phyloP scores from a whole-genome alignment of 2,888 invertebrate species.

The Eilema griseolum region DNA sequence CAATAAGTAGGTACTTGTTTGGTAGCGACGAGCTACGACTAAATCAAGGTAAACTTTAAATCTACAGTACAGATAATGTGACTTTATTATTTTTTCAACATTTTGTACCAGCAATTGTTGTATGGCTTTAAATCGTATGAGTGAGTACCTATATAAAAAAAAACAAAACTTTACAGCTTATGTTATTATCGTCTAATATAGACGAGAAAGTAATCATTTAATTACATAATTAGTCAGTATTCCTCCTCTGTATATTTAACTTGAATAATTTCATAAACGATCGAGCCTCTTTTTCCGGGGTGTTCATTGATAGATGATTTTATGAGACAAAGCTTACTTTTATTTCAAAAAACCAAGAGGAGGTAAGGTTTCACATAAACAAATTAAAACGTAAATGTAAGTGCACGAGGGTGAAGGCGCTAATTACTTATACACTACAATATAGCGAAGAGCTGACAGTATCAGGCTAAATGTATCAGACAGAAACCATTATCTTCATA shows the following conservation, averaged over 20 bases:
- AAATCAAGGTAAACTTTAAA: slow-evolving; percentile 14
- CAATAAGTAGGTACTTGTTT: slow-evolving; percentile 47
- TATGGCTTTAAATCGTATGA: too few relatives aligned
- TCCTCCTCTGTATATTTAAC: neutral
- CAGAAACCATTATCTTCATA: neutral
- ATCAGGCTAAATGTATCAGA: neutral
- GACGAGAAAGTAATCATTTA: too few relatives aligned
- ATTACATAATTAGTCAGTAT: too few relatives aligned
- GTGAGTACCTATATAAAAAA: too few relatives aligned
- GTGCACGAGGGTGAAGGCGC: neutral
- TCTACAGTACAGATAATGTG: neutral
- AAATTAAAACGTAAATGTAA: neutral
- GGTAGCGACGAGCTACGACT: slow-evolving; percentile 14
- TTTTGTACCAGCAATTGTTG: neutral
- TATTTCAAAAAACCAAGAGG: neutral
- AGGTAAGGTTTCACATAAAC: neutral
- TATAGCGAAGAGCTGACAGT: neutral
- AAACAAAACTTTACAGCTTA: too few relatives aligned
- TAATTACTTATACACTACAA: neutral
- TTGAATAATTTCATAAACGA: neutral
- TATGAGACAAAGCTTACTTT: neutral
- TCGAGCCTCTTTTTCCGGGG: neutral
- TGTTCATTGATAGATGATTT: neutral
- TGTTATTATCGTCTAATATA: too few relatives aligned
- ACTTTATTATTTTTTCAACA: neutral